Conservation (phyloP, 2,797 vertebrate genomes). For the Oreochromis grahami region DNA sequence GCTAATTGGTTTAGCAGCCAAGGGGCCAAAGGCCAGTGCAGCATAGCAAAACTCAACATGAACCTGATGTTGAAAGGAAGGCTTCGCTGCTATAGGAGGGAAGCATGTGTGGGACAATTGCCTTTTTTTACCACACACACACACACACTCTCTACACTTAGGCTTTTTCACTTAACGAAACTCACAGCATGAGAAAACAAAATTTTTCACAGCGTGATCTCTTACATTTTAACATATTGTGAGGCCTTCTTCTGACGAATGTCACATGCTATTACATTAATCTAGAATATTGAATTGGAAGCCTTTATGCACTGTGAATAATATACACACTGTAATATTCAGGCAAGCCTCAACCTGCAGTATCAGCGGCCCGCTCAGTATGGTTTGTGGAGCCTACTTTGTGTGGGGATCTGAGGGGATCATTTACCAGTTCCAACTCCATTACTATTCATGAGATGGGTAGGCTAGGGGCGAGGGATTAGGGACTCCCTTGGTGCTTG, state of each 20-base stretch:
- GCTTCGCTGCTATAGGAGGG: conserved; percentile 50
- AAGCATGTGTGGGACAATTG: conserved; percentile 71
- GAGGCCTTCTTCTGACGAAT: conserved; percentile 59
- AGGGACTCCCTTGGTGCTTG: conserved; percentile 79
- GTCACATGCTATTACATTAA: conserved; percentile 70
- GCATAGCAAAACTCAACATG: conserved; percentile 77
- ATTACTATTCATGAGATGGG: conserved; percentile 84
- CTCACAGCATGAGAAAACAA: conserved; percentile 43
- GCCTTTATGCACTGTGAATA: conserved; percentile 65
- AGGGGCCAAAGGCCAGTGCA: conserved; percentile 75
- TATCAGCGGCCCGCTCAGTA: conserved; percentile 57
- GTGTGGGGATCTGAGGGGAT: conserved; percentile 70
- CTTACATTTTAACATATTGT: conserved; percentile 61
- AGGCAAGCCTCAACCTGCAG: conserved; percentile 51
- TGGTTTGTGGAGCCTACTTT: conserved; percentile 63
- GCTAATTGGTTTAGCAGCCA: conserved; percentile 83
- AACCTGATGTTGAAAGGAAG: conserved; percentile 79
- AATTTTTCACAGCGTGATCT: conserved; percentile 57
- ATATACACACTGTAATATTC: conserved; percentile 64
- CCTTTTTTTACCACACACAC: conserved; percentile 12
- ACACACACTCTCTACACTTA: neutral
- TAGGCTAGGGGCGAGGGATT: conserved; percentile 76
- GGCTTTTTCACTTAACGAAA: conserved; percentile 51
- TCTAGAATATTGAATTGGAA: conserved; percentile 68
- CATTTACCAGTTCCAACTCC: conserved; percentile 73